Percentiles rank a stretch among this genome's conserved stretches.
Evolutionary conservation across 2,888 invertebrate genomes (phyloP).

Genomic region (Leptinotarsa juncta): DNA sequence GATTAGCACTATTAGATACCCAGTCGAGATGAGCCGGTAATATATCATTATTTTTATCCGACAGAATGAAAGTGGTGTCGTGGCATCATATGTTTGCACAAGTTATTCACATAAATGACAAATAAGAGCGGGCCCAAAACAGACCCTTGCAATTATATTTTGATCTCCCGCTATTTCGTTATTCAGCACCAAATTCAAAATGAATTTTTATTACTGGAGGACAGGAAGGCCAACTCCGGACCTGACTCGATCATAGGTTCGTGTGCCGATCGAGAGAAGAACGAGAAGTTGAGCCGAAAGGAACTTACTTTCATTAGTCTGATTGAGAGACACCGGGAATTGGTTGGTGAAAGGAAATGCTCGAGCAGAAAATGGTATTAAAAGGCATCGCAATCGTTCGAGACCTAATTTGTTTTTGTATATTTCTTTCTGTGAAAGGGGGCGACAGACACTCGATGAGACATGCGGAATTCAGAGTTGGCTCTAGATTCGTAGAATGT

Average conservation of each 20-base stretch:
- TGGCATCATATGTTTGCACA: too few relatives aligned
- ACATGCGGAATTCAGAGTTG: background rate
- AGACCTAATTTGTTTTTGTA: slow-evolving; percentile 13
- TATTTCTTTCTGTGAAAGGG: background rate
- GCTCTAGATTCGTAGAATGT: background rate
- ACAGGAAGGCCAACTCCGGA: background rate
- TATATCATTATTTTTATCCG: too few relatives aligned
- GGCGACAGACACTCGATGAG: background rate
- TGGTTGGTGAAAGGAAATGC: slow-evolving; percentile 14
- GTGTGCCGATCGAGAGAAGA: slow-evolving; percentile 19
- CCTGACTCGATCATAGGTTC: background rate
- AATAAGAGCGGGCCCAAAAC: too few relatives aligned
- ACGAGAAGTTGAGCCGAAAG: slow-evolving; percentile 39
- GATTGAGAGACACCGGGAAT: slow-evolving; percentile 39
- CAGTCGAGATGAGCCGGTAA: too few relatives aligned
- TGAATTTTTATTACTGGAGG: too few relatives aligned
- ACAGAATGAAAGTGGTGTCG: too few relatives aligned
- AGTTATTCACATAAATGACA: too few relatives aligned
- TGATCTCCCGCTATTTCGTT: too few relatives aligned
- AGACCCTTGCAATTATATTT: too few relatives aligned
- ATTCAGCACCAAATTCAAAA: too few relatives aligned
- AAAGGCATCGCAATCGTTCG: slow-evolving; percentile 4
- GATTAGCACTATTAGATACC: too few relatives aligned
- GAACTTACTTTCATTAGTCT: slow-evolving; percentile 54
- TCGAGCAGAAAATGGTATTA: slow-evolving; percentile 11